Percentiles rank a stretch among this genome's conserved stretches.
phyloP scores from a whole-genome alignment of 2,113 vertebrate species.

The Colius striatus region DNA sequence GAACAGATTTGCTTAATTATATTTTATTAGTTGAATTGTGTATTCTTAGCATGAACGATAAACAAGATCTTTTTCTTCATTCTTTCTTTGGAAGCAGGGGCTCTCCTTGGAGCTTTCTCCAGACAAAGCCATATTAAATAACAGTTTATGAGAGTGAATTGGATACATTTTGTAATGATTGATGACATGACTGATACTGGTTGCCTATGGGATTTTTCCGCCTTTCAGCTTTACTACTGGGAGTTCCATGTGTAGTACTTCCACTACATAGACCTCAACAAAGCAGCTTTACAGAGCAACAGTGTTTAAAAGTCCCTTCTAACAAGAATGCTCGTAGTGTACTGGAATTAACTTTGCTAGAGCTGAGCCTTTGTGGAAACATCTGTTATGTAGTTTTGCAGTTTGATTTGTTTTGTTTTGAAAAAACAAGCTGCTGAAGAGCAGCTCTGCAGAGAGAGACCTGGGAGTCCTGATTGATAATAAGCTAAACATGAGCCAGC shows the following conservation, averaged over 20 bases:
- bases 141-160: constrained; percentile 50
- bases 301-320: constrained; percentile 12
- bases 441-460: no score
- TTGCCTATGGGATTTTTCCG: constrained; percentile 53
- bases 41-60: constrained; percentile 58
- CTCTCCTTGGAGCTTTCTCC: constrained; percentile 45
- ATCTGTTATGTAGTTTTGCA: neutral
- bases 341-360: neutral
- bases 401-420: neutral
- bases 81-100: constrained; percentile 36
- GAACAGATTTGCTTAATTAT: constrained; percentile 66
- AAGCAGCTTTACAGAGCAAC: constrained; percentile 13
- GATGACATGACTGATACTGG: constrained; percentile 59
- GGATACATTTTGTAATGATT: constrained; percentile 65
- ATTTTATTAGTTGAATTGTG: constrained; percentile 59
- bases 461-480: no score
- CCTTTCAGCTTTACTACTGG: constrained; percentile 58
- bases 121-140: constrained; percentile 68
- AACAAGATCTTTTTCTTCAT: constrained; percentile 20
- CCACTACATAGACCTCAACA: neutral
- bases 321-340: neutral
- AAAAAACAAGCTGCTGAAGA: neutral
- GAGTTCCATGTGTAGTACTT: neutral
- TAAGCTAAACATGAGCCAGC: no score
- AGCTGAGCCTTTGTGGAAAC: neutral